Evolutionary conservation across 1,140 invertebrate species (phyloP).

Genomic region (Rhagoletis pomonella): DNA sequence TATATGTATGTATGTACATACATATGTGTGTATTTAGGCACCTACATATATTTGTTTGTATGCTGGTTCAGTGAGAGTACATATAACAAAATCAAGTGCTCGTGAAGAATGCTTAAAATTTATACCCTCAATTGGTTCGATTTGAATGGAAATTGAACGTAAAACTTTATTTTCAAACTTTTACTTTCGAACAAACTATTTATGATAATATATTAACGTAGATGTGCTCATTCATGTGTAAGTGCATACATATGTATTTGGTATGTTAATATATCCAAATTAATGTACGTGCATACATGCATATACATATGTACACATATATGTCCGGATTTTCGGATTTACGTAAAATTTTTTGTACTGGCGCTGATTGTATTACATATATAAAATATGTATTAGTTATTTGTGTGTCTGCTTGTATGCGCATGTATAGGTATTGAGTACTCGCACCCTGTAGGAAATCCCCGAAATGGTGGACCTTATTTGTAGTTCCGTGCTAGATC

Average conservation of each 20-base stretch:
- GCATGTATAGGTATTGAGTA: too few species aligned
- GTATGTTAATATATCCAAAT: too few species aligned
- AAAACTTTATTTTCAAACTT: constrained; percentile 52
- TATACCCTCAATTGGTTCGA: constrained; percentile 47
- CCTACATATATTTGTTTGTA: neutral
- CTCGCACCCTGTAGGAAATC: too few species aligned
- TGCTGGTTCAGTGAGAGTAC: too few species aligned
- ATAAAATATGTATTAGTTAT: too few species aligned
- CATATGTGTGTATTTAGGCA: too few species aligned
- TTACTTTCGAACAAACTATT: constrained; percentile 46
- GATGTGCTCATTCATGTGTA: neutral
- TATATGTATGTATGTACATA: neutral
- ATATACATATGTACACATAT: neutral
- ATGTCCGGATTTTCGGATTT: neutral
- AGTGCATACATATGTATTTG: neutral
- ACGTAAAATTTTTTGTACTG: neutral
- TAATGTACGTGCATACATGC: too few species aligned
- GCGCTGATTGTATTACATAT: too few species aligned
- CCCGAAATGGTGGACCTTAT: too few species aligned
- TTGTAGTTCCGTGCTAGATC: too few species aligned
- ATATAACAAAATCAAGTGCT: constrained; percentile 27
- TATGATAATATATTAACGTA: constrained; percentile 19
- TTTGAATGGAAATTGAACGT: constrained; percentile 52
- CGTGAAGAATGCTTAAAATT: constrained; percentile 40
- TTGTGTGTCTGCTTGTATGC: too few species aligned